Evolutionary conservation across 2,888 invertebrate species (phyloP).

Genomic region (Rhodophaea formosa): DNA sequence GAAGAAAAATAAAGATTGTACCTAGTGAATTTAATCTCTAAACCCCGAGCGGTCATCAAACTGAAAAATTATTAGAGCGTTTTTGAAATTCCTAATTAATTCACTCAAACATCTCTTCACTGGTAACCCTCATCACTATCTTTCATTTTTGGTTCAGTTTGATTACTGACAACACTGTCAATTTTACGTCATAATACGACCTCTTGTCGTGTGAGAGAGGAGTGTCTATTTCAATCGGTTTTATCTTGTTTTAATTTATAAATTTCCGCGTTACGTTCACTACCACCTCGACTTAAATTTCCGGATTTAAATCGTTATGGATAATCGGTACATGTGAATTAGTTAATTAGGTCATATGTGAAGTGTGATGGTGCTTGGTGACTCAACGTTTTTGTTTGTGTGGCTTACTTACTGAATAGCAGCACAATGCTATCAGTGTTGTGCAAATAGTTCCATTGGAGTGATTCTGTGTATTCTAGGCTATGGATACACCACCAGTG

Average conservation of each 20-base stretch:
- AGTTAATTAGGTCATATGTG: conserved; percentile 8
- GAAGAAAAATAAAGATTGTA: too few relatives aligned
- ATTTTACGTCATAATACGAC: conserved; percentile 4
- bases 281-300: background rate
- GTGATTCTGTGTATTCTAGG: conserved; percentile 27
- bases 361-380: conserved; percentile 14
- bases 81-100: too few relatives aligned
- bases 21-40: too few relatives aligned
- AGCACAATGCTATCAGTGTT: conserved; percentile 43
- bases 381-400: conserved; percentile 36
- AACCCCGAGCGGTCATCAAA: too few relatives aligned
- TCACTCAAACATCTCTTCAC: too few relatives aligned
- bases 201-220: background rate
- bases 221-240: background rate
- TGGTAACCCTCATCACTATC: too few relatives aligned
- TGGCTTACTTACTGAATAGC: conserved; percentile 28
- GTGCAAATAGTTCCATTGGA: conserved; percentile 36
- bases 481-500: conserved; percentile 70
- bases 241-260: background rate
- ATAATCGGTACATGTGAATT: background rate
- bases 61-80: too few relatives aligned
- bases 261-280: background rate
- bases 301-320: background rate
- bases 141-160: too few relatives aligned
- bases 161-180: conserved; percentile 3